Evolutionary conservation across 1,140 invertebrate genomes (phyloP), one percentile per base, ranked within the genome.

Genomic region (Drosophila busckii): DNA sequence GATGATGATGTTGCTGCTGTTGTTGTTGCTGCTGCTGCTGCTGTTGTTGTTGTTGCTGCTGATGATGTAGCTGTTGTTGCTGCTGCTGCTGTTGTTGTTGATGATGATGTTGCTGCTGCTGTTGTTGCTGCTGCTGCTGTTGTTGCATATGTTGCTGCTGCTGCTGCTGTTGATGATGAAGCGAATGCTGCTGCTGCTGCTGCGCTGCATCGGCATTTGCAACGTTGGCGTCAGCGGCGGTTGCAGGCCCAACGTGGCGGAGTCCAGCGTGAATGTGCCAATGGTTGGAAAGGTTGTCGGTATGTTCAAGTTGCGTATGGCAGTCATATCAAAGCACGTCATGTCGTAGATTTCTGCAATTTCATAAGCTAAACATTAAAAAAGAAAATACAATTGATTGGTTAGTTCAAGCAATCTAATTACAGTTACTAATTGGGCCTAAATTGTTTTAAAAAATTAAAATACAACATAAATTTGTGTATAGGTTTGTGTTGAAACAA

Each of bases 261-360:
- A 85, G 38, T 87, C 85, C 35, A 87, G 50, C 62, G 85, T 84
- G 65, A 87, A 87, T 15, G 85, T 87, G 37, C 85, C 78, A 61
- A 87, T 87, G 15, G 78, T 83, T 20, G 85, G 85, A 52, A 87
- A 87, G 16, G 78, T 85, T 37, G 76, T 87, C 8, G 83, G 75
- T 46, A 87, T 85, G 48, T 64, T 83, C 73, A 86, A 37, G 53
- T 86, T 86, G 55, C 84, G 82, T 58, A 87, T 85, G 59, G 82
- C 73, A 71, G 84, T 84, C 56, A 87, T 85, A 42, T 87, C 85
- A 52, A 87, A 87, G 62, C 82, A 75, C 46, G 78, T 62, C 59
- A 86, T 87, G 45, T 87, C 85, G 31, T 87, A 87, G 41, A 85
- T 85, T 48, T 87, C 85, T 87, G 52, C 1, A 41, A 68, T 2